Base-by-base conservation (phyloP, 2,888 invertebrate genomes). In the Heteromurus nitidus region DNA sequence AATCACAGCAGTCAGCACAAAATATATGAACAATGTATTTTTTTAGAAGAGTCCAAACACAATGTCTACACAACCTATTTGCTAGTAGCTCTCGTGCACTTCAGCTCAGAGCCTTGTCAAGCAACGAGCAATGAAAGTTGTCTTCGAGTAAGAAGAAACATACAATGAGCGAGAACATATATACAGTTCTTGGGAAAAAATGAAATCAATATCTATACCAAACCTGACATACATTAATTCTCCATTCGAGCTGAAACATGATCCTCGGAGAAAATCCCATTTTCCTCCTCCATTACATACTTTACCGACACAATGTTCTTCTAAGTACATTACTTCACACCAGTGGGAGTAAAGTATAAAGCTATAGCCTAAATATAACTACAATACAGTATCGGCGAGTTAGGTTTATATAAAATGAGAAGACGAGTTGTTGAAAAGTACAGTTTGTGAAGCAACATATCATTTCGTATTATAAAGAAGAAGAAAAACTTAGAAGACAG, bases 1-100 rank as follows among this genome's bases (percentile, higher is more conserved):
- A 72, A 72, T 72, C 70, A 44, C 18, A 18, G 26, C 60, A 28
- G 44, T 60, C 69, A 69, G 69, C 69, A 69, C 22, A 69, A 69
- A 20, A 67, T 24, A 26, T 30, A 24, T 11, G 31, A 20, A 62
- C 1, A n/a, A 5, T 9, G 31, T 11, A 18, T n/a, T 5, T n/a
- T 18, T 50, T 50, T n/a, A 50, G 5, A 50, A 5, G 5, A 11
- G n/a, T n/a, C n/a, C n/a, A 50, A 50, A 13, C 2, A 20, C 28
- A 26, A 11, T 28, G 26, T 28, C 58, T 16, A 28, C 16, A 26
- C 3, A 28, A 26, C 28, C 11, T 5, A 11, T 13, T 58, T 26
- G 11, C n/a, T n/a, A n/a, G n/a, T 26, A 13, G 9, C 28, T 20
- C 20, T 7, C 16, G 13, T 26, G 11, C 18, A 58, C 26, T 58